Conservation (phyloP, 2,888 invertebrate genomes). For the Rhagonycha lutea region DNA sequence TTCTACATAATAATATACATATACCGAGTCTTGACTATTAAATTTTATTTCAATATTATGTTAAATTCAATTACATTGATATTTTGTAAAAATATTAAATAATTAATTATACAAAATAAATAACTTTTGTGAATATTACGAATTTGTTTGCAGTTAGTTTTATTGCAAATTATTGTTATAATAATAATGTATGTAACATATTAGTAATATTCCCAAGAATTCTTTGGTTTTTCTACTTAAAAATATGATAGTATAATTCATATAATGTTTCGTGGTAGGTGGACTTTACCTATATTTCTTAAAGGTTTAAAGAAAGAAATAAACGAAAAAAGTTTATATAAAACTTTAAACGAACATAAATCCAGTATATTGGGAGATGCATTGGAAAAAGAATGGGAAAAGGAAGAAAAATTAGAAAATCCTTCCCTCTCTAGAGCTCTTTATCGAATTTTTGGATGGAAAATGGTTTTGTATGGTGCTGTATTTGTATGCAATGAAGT, state of each 20-base stretch:
- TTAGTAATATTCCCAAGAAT: background rate
- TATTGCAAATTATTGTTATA: background rate
- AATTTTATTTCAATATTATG: too few species aligned
- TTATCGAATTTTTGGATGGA: slow-evolving; percentile 39
- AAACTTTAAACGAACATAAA: slow-evolving; percentile 60
- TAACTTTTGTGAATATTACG: background rate
- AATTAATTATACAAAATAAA: background rate
- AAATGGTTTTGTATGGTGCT: slow-evolving; percentile 36
- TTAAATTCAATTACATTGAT: background rate
- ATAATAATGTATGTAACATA: background rate
- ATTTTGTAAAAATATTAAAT: background rate
- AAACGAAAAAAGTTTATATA: slow-evolving; percentile 57
- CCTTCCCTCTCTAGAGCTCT: slow-evolving; percentile 40
- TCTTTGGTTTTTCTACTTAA: background rate
- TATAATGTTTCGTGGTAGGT: slow-evolving; percentile 41
- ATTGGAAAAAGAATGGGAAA: slow-evolving; percentile 59
- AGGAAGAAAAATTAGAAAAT: slow-evolving; percentile 32
- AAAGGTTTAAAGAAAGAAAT: slow-evolving; percentile 56
- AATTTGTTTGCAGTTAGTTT: background rate
- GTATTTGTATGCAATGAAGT: slow-evolving; percentile 32
- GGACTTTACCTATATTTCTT: slow-evolving; percentile 56
- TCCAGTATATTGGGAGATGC: slow-evolving; percentile 66
- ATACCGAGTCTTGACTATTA: too few species aligned
- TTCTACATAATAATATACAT: too few species aligned
- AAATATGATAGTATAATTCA: background rate